Conservation (phyloP, 2,888 invertebrate genomes). For the Parelbella ahira region DNA sequence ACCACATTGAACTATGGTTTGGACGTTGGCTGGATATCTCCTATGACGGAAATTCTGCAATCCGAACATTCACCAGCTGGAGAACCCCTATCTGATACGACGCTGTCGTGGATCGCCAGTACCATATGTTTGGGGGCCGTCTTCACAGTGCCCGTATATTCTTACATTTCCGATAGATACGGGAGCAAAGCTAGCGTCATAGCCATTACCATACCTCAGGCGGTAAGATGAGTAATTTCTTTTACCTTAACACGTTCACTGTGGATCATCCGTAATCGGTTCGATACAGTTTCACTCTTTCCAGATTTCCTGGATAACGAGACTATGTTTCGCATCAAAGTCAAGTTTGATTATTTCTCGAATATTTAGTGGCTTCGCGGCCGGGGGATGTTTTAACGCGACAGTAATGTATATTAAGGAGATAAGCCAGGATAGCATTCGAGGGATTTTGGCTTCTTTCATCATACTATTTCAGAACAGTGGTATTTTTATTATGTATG, state of each 20-base stretch:
- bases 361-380: conserved; percentile 46
- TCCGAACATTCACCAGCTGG: conserved; percentile 47
- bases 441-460: conserved; percentile 50
- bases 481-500: conserved; percentile 53
- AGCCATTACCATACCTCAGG: conserved; percentile 61
- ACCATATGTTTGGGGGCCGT: conserved; percentile 51
- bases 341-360: conserved; percentile 45
- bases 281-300: too few relatives aligned
- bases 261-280: too few relatives aligned
- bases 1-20: conserved; percentile 52
- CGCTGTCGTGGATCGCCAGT: conserved; percentile 69
- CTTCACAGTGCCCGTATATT: conserved; percentile 54
- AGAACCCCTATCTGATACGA: conserved; percentile 49
- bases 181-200: conserved; percentile 66
- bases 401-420: conserved; percentile 58
- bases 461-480: conserved; percentile 48
- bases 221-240: too few relatives aligned
- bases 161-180: conserved; percentile 55
- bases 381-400: conserved; percentile 52
- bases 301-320: conserved; percentile 56
- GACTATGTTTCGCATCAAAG: conserved; percentile 40
- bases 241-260: too few relatives aligned
- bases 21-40: conserved; percentile 61
- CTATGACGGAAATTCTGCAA: conserved; percentile 49
- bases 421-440: conserved; percentile 53